Base-by-base conservation (phyloP, 2,113 vertebrate species). In the Pungitius pungitius region DNA sequence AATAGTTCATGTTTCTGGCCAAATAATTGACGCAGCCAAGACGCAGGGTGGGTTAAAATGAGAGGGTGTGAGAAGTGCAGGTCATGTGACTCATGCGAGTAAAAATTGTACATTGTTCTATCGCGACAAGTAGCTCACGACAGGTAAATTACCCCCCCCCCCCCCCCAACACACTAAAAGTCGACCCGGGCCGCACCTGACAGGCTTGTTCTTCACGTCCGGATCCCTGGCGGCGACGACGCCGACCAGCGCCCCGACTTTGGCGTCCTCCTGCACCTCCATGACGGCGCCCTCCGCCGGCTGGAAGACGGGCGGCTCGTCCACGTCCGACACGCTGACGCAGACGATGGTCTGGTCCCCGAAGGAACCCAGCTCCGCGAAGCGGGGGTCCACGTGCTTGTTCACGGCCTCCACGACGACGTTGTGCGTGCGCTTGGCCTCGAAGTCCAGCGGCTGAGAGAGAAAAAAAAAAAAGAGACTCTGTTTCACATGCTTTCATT, bases 381-480 rank as follows among this genome's bases (percentile, higher is more conserved):
- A 99, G 37, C 96, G 96, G 0, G 96, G 96, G 75, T 99, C 98
- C 20, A 96, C 95, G 0, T 98, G 97, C 85, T 98, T 99, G 90
- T 99, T 99, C 64, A 98, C 94, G 0, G 97, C 98, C 84, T 99
- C 98, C 78, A 99, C 94, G 72, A 99, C 95, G 0, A 99, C 94
- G 0, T 96, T 99, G 90, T 99, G 98, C 13, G 95, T 94, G 1
- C 92, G 93, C 82, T 96, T 97, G 5, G 87, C 96, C 91, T 99
- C 98, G 1, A 96, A 99, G 93, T 99, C 96, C 6, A 99, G 92
- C 7, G 93, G 90, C 98, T 99, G 89, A n/a, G 70, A 81, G 20
- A 59, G 8, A 58, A 63, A 47, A 1, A 30, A 56, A 59, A 7
- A 58, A 63, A 47, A 1, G 35, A 56, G 1, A 57, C 58, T 52